Conservation (phyloP, 2,113 vertebrate genomes). For the Protobothrops flavoviridis region DNA sequence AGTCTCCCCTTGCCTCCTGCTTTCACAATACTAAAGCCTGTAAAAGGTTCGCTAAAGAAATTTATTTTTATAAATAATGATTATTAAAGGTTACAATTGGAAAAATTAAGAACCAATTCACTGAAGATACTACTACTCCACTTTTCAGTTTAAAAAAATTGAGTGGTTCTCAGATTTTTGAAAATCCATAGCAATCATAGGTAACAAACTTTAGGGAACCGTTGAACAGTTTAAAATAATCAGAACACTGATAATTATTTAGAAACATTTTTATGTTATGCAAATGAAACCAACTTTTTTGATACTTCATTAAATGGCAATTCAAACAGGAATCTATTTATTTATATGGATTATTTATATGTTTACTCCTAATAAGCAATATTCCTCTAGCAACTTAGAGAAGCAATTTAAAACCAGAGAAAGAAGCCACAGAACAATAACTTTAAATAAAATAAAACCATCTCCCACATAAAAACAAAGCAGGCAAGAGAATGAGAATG, state of each 20-base stretch:
- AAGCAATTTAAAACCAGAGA: background rate
- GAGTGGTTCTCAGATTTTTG: background rate
- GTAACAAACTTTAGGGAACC: background rate
- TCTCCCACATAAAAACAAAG: background rate
- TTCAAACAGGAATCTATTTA: background rate
- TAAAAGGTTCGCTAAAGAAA: background rate
- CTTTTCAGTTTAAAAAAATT: background rate
- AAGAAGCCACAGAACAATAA: background rate
- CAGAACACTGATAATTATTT: background rate
- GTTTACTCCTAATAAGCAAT: background rate
- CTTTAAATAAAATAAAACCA: background rate
- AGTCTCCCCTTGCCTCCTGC: background rate
- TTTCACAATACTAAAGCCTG: background rate
- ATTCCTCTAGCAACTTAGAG: background rate
- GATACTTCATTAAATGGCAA: background rate
- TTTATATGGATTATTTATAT: background rate
- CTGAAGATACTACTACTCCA: background rate
- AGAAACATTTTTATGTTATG: background rate
- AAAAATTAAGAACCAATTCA: background rate
- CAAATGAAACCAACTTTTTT: background rate
- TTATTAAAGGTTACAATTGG: background rate
- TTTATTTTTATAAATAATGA: background rate
- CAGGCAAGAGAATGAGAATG: background rate
- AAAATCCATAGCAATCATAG: background rate
- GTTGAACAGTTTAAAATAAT: background rate